Evolutionary conservation across 2,888 invertebrate species (phyloP), one percentile per base, ranked within the genome.

Genomic region (Stenchaetothrips biformis): DNA sequence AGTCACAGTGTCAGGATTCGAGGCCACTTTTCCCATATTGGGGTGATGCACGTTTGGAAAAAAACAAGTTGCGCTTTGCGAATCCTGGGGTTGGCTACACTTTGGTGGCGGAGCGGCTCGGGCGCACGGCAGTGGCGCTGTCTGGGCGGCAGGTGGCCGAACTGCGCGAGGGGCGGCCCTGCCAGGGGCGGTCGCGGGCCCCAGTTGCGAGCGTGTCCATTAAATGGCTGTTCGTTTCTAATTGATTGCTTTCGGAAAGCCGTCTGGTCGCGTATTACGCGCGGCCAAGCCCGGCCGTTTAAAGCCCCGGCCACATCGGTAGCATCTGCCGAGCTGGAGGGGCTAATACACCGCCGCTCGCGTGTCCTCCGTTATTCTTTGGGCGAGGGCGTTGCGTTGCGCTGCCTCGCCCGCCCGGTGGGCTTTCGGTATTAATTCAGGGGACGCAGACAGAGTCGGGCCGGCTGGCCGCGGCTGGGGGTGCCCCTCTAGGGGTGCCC

Each of bases 191-290:
- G 25, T 0, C n/a, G 67, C 0, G n/a, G 67, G 67, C 9, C 67
- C 67, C n/a, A 21, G 18, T 21, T 74, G 67, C 11, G 67, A 11
- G 11, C 25, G 11, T 21, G 25, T 25, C 67, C 67, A 74, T 74
- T 74, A 74, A 74, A 74, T 74, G 25, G 67, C 67, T 21, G 67
- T 74, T 74, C 21, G 9, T 8, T 8, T 25, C 25, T 74, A 74
- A 74, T 74, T 21, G 67, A 74, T 74, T 74, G 67, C 67, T 74
- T 74, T 74, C 25, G 67, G 67, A 74, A 74, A 74, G 67, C 67
- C 67, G 53, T 37, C 37, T 37, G 37, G 37, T 37, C 37, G 37
- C 37, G 37, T 37, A 37, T 2, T 37, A 37, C 37, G 37, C 37
- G 37, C 37, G 37, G 37, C 37, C 37, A 1, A 37, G 37, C 37